These are phyloP conservation scores for Eurypyga helias DNA, from an alignment of 2,113 vertebrate species.

Conservation along the genomic window DNA sequence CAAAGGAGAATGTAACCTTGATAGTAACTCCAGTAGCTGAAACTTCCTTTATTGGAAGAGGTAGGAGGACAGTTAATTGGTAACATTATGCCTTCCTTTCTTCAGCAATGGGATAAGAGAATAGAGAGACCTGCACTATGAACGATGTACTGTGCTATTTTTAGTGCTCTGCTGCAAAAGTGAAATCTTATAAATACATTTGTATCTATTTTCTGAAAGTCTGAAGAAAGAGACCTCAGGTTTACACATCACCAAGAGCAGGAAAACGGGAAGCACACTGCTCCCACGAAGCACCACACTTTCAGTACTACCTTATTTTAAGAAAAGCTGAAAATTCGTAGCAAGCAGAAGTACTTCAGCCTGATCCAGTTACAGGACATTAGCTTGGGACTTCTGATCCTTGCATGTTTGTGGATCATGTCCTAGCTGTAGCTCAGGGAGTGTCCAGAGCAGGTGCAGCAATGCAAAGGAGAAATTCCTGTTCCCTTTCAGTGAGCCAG, in stretches of 20 bases:
- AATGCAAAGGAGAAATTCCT: background rate
- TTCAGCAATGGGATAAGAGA: background rate
- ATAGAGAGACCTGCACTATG: background rate
- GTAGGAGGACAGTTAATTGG: background rate
- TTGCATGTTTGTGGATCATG: background rate
- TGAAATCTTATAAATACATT: constrained; percentile 6
- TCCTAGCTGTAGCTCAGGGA: background rate
- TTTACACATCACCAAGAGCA: constrained; percentile 1
- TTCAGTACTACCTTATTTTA: background rate
- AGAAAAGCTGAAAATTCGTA: background rate
- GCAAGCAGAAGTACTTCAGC: background rate
- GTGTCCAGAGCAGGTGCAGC: background rate
- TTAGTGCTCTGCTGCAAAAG: background rate
- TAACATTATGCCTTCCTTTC: background rate
- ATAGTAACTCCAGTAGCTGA: background rate
- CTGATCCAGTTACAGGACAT: background rate
- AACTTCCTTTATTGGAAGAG: background rate
- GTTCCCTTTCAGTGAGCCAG: background rate
- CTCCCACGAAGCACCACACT: background rate
- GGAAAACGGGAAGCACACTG: accelerated
- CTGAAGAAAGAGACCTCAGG: background rate
- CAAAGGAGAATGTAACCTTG: constrained; percentile 37
- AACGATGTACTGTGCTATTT: background rate
- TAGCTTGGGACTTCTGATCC: background rate
- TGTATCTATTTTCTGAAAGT: constrained; percentile 23